phyloP scores from a whole-genome alignment of 2,888 invertebrate species.

The Nyleta sp. region DNA sequence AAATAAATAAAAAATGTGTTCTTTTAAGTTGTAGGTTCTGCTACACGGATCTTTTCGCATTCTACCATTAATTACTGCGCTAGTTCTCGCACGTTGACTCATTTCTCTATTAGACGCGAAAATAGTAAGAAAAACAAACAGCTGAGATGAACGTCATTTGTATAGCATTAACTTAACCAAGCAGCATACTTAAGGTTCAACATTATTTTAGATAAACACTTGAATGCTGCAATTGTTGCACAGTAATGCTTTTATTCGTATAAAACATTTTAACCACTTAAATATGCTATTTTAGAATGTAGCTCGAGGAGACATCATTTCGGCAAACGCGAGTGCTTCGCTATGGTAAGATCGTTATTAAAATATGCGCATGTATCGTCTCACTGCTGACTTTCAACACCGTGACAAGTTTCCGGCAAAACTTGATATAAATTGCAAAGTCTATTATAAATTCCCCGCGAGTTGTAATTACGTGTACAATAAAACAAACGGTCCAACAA shows the following conservation, averaged over 20 bases:
- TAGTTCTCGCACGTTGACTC: constrained; percentile 4
- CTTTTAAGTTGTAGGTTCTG: too few relatives aligned
- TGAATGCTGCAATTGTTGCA: too few relatives aligned
- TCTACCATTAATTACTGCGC: not conserved
- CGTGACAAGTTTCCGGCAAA: constrained; percentile 21
- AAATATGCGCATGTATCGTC: constrained; percentile 11
- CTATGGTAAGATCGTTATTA: constrained; percentile 10
- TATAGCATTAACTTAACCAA: not conserved
- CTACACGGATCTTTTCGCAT: too few relatives aligned
- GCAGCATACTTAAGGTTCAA: not conserved
- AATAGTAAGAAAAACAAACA: constrained; percentile 38
- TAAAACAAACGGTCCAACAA: too few relatives aligned
- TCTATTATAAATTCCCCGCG: constrained; percentile 18
- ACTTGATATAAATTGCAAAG: constrained; percentile 16
- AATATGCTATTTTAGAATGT: not conserved
- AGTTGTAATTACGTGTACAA: constrained; percentile 11
- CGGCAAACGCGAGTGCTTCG: not conserved
- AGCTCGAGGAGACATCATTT: constrained; percentile 6
- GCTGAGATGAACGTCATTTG: constrained; percentile 10
- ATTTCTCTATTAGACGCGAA: constrained; percentile 7
- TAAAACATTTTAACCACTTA: not conserved
- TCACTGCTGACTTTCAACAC: constrained; percentile 6
- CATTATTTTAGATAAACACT: too few relatives aligned
- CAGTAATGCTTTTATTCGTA: too few relatives aligned
- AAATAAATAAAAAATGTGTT: too few relatives aligned